Percentiles rank a stretch among this genome's conserved stretches.
Conservation (phyloP, 2,113 vertebrate genomes). For the Pelecanus crispus region DNA sequence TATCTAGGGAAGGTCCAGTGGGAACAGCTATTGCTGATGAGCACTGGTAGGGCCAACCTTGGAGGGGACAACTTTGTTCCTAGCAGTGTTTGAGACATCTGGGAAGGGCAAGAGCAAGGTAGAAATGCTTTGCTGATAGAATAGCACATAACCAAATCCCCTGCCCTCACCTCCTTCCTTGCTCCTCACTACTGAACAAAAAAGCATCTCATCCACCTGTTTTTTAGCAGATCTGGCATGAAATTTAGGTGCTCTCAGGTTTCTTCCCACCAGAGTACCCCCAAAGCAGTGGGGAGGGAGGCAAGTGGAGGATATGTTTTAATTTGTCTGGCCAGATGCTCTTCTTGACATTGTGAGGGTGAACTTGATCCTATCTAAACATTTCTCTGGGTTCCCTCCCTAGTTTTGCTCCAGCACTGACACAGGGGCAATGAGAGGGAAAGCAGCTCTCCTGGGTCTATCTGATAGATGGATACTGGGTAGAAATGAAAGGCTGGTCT, state of each 20-base stretch:
- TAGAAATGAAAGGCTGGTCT: not conserved
- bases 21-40: not conserved
- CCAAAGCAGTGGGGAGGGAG: not conserved
- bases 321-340: not conserved
- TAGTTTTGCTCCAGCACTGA: not conserved
- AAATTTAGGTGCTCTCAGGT: not conserved
- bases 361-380: not conserved
- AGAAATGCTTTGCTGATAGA: not conserved
- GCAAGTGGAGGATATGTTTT: not conserved
- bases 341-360: fast-evolving
- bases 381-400: not conserved
- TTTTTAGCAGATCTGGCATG: not conserved
- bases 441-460: not conserved
- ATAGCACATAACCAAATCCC: not conserved
- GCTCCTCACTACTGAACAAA: not conserved
- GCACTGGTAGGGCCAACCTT: not conserved
- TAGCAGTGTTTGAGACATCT: not conserved
- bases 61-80: not conserved
- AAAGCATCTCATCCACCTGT: fast-evolving
- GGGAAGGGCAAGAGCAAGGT: not conserved
- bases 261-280: not conserved
- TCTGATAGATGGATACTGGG: not conserved
- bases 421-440: not conserved
- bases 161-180: not conserved
- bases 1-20: not conserved